Base-by-base conservation (phyloP, 37 sponge, comb jelly and placozoan genomes). In the Ephydatia muelleri region DNA sequence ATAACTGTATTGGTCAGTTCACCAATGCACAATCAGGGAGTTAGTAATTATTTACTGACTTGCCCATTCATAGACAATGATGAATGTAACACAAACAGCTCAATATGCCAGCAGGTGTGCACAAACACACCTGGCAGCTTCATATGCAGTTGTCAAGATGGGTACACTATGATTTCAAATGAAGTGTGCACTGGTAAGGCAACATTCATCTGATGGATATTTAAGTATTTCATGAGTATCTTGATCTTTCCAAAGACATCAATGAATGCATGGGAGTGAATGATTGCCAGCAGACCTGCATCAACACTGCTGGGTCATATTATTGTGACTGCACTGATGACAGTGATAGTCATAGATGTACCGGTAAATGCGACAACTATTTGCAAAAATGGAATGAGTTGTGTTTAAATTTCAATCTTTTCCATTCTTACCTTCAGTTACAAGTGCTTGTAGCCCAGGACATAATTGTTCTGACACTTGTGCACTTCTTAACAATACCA, bases 201-300 rank as follows among this genome's bases (percentile, higher is more conserved):
- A 31, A 71, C 1, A 71, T 12, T 33, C 30, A n/a, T 21, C 30
- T 71, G 21, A 71, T 33, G 8, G 14, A 71, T 33, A 71, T 71
- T 34, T 33, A 25, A 21, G 72, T 21, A 57, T 57, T 65, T 21
- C 16, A 21, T 16, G 16, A 21, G 67, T 21, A 23, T 16, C 67
- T 65, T 23, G 16, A 65, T 23, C 21, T 65, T 65, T 65, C 67
- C 23, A 71, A 31, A 71, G 72, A 71, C 72, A 71, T 71, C 23
- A 28, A 71, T 71, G 72, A 71, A 21, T 71, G 72, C 72, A 71
- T 31, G 30, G 72, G 72, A 34, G 72, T 71, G 30, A 71, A 71
- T 71, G 29, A 71, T 21, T 71, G 72, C 33, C 72, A 71, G 21
- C 72, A 71, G 72, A 33, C 32, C 13, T 71, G 72, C 33, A 71